Evolutionary conservation across 1,140 invertebrate genomes (phyloP).

Genomic region (Caenorhabditis latens): DNA sequence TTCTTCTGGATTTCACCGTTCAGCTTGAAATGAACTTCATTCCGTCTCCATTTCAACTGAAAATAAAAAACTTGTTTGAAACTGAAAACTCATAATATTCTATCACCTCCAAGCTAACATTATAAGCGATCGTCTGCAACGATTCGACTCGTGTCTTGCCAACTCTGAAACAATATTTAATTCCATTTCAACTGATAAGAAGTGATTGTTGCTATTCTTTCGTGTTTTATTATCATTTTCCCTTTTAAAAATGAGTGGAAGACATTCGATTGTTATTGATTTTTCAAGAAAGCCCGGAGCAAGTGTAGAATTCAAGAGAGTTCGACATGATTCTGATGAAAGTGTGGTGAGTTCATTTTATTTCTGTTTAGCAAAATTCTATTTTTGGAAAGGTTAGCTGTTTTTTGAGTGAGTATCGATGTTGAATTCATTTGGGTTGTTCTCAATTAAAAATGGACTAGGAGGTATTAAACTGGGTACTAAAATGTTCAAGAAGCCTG

Average conservation of each 20-base stretch:
- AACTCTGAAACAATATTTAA: background rate
- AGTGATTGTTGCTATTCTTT: background rate
- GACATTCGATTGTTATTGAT: slow-evolving; percentile 40
- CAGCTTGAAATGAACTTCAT: slow-evolving; percentile 36
- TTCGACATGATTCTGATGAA: slow-evolving; percentile 23
- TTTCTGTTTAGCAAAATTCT: background rate
- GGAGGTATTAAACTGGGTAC: too few relatives aligned
- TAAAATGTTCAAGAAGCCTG: too few relatives aligned
- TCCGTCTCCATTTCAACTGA: slow-evolving; percentile 39
- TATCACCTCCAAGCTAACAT: slow-evolving; percentile 27
- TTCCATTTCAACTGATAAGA: slow-evolving; percentile 23
- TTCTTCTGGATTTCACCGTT: slow-evolving; percentile 39
- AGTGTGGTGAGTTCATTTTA: slow-evolving; percentile 5
- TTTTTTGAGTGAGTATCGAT: too few relatives aligned
- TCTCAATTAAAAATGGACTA: too few relatives aligned
- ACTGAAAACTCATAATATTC: background rate
- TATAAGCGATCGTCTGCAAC: slow-evolving; percentile 25
- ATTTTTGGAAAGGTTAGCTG: too few relatives aligned
- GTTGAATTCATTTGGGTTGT: too few relatives aligned
- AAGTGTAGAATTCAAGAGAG: background rate
- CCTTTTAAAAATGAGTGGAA: slow-evolving; percentile 21
- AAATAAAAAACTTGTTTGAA: background rate
- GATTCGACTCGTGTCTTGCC: slow-evolving; percentile 19
- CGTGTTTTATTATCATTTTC: background rate
- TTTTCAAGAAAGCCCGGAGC: slow-evolving; percentile 7